A percentile compares a stretch with the other conserved stretches of the same genome.
Evolutionary conservation across 2,888 invertebrate species (phyloP).

Genomic region (Unio delphinus): DNA sequence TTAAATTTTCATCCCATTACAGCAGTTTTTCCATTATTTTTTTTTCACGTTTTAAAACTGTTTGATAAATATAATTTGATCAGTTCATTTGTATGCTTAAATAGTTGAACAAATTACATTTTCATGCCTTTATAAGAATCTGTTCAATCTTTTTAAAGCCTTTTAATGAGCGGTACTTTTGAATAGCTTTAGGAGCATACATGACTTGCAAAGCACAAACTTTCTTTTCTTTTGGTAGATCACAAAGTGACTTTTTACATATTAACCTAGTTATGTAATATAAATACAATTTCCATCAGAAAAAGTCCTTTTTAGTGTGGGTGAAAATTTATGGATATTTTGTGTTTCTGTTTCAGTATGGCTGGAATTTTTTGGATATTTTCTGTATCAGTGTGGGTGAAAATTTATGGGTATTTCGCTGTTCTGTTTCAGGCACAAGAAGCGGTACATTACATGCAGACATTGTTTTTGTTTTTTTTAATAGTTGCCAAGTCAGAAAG

Average conservation of each 20-base stretch:
- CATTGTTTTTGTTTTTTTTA: slow-evolving; percentile 54
- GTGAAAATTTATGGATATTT: not conserved
- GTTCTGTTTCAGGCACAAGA: slow-evolving; percentile 50
- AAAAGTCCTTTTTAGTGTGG: not conserved
- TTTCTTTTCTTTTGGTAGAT: not conserved
- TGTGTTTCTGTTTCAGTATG: slow-evolving; percentile 34
- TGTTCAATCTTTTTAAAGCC: no score
- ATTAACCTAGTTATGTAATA: not conserved
- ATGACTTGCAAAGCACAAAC: not conserved
- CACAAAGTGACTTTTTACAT: not conserved
- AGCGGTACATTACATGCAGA: slow-evolving; percentile 60
- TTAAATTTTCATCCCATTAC: no score
- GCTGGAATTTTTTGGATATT: no score
- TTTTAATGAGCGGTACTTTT: not conserved
- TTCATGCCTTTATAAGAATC: no score
- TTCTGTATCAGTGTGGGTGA: not conserved
- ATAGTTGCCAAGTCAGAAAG: slow-evolving; percentile 57
- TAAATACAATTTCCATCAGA: not conserved
- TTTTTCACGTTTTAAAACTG: no score
- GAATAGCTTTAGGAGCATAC: not conserved
- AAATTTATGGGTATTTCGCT: not conserved
- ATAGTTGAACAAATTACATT: no score
- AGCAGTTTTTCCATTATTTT: no score
- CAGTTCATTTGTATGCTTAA: no score
- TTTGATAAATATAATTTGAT: no score